Evolutionary conservation across 64 coral and sea anemone genomes (phyloP).

Genomic region (Pocillopora damicornis): DNA sequence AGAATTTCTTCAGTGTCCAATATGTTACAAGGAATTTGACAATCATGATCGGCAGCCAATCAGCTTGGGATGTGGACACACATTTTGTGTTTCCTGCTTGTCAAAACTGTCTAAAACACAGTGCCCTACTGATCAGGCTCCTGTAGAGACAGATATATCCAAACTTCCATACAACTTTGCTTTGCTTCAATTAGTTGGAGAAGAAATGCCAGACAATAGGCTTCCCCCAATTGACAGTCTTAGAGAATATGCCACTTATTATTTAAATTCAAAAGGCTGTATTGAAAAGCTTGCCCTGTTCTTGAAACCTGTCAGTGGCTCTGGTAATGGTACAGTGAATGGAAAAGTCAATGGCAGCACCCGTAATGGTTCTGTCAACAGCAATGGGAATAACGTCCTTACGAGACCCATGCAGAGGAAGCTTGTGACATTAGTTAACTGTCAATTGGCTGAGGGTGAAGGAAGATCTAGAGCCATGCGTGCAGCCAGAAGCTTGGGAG

Average conservation of each 20-base stretch:
- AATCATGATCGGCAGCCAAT: constrained; percentile 76
- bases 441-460: constrained; percentile 93
- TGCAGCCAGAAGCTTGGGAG: constrained; percentile 92
- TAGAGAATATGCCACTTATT: constrained; percentile 64
- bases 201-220: constrained; percentile 35
- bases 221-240: constrained; percentile 72
- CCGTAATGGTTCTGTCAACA: constrained; percentile 24
- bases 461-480: constrained; percentile 90
- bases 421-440: constrained; percentile 94
- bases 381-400: constrained; percentile 54
- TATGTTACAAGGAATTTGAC: constrained; percentile 94
- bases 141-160: constrained; percentile 72
- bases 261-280: constrained; percentile 55
- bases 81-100: constrained; percentile 91
- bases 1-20: constrained; percentile 95
- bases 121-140: constrained; percentile 95
- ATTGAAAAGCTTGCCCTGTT: constrained; percentile 98
- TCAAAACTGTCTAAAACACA: constrained; percentile 88
- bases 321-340: constrained; percentile 36
- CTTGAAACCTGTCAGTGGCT: constrained; percentile 51
- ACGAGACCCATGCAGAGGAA: constrained; percentile 97
- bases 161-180: constrained; percentile 87
- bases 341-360: constrained; percentile 42
- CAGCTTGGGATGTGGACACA: constrained; percentile 96
- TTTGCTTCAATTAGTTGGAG: constrained; percentile 84